phyloP scores from a whole-genome alignment of 2,888 invertebrate genomes.

The Antheraea assamensis region DNA sequence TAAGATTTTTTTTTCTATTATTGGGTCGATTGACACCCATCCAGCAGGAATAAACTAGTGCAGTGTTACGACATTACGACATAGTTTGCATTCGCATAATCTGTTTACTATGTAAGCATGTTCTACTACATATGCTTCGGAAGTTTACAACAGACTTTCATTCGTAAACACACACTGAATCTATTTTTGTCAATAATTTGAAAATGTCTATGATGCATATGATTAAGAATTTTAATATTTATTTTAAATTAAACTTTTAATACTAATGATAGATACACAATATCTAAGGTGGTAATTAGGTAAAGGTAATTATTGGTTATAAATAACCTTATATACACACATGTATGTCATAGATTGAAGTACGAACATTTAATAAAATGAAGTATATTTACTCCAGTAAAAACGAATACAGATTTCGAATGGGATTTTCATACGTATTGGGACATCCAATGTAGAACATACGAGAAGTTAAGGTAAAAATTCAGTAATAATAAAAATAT shows the following conservation, averaged over 20 bases:
- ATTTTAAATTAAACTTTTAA: too few relatives aligned
- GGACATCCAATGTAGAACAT: too few relatives aligned
- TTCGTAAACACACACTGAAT: slow-evolving; percentile 12
- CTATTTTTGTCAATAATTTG: slow-evolving; percentile 17
- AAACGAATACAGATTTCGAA: too few relatives aligned
- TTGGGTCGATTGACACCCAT: background rate
- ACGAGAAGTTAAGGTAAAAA: too few relatives aligned
- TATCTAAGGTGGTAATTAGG: too few relatives aligned
- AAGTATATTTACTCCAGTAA: too few relatives aligned
- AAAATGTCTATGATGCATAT: background rate
- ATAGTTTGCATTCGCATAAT: slow-evolving; percentile 5
- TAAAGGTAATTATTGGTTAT: too few relatives aligned
- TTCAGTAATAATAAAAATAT: too few relatives aligned
- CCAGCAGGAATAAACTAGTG: background rate
- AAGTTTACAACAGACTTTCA: slow-evolving; percentile 20
- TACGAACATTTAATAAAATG: background rate
- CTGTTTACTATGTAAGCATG: slow-evolving; percentile 7
- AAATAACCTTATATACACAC: too few relatives aligned
- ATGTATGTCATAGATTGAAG: background rate
- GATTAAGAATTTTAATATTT: too few relatives aligned
- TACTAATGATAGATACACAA: too few relatives aligned
- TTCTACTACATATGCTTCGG: slow-evolving; percentile 3
- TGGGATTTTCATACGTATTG: too few relatives aligned
- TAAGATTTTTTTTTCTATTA: background rate
- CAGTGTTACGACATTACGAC: background rate